Evolutionary conservation across 2,797 vertebrate genomes (phyloP).

Genomic region (Sylvia borin): DNA sequence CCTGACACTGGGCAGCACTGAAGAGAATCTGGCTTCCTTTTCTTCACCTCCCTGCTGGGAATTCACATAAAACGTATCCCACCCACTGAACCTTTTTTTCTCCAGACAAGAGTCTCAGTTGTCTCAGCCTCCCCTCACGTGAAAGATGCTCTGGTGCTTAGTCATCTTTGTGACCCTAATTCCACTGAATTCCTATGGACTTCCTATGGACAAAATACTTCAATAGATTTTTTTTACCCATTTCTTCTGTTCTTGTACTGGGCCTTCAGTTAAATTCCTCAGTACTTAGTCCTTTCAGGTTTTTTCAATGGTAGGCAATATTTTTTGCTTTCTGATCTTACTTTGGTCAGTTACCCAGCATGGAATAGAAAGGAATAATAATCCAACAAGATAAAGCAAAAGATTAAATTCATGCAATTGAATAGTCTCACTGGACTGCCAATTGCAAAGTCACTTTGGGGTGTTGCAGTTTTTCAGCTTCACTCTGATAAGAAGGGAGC

Average conservation of each 20-base stretch:
- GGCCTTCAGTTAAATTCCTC: neutral
- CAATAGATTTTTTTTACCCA: neutral
- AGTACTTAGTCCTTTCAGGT: accelerated
- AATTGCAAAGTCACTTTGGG: neutral
- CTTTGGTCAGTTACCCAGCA: neutral
- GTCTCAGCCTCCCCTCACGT: neutral
- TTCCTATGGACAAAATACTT: neutral
- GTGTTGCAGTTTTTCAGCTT: neutral
- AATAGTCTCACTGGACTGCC: neutral
- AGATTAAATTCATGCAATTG: neutral
- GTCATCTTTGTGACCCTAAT: neutral
- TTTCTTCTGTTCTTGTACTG: neutral
- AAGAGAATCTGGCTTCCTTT: neutral
- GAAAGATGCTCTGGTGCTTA: neutral
- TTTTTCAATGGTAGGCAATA: neutral
- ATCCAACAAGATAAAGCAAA: neutral
- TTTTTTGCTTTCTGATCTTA: neutral
- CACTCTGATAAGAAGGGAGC: neutral
- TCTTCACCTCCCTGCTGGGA: neutral
- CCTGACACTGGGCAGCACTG: neutral
- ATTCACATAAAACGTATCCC: neutral
- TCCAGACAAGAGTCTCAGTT: neutral
- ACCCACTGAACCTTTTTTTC: neutral
- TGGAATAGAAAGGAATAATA: neutral
- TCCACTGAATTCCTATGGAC: neutral